A percentile compares a stretch with the other conserved stretches of the same genome.
Evolutionary conservation across 2,113 vertebrate genomes (phyloP).

Genomic region (Arenaria interpres): DNA sequence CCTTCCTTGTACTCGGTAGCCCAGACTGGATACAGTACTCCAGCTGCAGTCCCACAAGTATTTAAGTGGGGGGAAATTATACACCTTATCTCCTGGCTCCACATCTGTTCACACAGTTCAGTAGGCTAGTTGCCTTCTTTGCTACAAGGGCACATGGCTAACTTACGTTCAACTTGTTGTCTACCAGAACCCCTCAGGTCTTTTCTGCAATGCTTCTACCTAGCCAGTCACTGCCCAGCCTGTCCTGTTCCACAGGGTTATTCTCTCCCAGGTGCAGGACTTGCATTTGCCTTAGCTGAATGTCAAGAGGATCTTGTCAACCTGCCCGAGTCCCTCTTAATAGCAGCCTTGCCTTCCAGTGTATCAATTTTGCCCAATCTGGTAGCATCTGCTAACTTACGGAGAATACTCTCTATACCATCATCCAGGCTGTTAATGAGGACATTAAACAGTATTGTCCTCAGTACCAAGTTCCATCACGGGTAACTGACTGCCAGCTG

Average conservation of each 20-base stretch:
- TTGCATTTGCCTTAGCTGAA: background rate
- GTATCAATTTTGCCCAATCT: background rate
- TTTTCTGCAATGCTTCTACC: background rate
- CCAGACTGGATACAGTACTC: background rate
- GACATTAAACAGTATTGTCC: background rate
- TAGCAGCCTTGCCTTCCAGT: background rate
- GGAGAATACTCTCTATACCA: background rate
- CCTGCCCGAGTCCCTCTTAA: background rate
- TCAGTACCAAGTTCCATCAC: background rate
- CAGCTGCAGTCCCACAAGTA: background rate
- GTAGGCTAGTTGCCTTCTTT: background rate
- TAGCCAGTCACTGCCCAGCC: background rate
- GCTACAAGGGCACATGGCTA: background rate
- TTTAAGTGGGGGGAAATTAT: background rate
- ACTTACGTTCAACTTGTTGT: rapidly evolving
- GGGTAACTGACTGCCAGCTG: background rate
- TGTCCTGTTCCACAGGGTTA: background rate
- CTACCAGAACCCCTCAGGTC: rapidly evolving
- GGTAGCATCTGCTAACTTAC: background rate
- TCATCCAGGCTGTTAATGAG: background rate
- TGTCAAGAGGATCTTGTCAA: background rate
- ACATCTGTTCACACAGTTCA: background rate
- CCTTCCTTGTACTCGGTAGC: background rate
- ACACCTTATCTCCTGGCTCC: background rate
- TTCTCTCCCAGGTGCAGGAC: background rate